These are phyloP conservation scores for Hoplodrina blanda DNA, from an alignment of 2,888 invertebrate species.

Conservation along the genomic window DNA sequence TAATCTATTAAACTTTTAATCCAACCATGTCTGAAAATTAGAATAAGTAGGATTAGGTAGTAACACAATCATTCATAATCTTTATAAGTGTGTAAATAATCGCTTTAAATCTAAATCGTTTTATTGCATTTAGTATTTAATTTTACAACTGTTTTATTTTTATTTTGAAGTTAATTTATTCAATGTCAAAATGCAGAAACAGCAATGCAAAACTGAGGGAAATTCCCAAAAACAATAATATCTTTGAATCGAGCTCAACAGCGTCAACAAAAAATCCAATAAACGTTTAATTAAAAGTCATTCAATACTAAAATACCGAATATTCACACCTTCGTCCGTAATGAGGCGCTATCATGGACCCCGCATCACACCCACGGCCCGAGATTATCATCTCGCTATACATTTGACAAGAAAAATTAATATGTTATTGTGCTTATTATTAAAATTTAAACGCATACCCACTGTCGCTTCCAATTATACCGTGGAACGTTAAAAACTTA, in stretches of 20 bases:
- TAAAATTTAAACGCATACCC: conserved; percentile 67
- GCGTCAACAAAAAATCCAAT: not conserved
- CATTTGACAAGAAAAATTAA: conserved; percentile 72
- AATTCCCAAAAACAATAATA: not conserved
- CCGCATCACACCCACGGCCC: conserved; percentile 59
- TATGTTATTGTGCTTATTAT: conserved; percentile 75
- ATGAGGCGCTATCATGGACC: conserved; percentile 51
- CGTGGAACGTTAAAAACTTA: conserved; percentile 58
- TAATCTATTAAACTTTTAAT: conserved; percentile 21
- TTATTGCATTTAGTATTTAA: not conserved
- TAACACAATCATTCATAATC: not conserved
- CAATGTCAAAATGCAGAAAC: not conserved
- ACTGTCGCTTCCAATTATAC: conserved; percentile 63
- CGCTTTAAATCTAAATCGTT: not conserved
- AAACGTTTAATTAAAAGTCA: conserved; percentile 26
- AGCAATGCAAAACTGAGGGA: too few relatives aligned
- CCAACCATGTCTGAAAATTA: conserved; percentile 1
- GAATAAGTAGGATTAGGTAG: conserved; percentile 12
- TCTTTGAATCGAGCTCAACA: not conserved
- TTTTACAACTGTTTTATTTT: not conserved
- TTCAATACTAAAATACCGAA: not conserved
- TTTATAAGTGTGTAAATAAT: conserved; percentile 1
- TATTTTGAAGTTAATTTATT: too few relatives aligned
- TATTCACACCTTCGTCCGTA: conserved; percentile 15
- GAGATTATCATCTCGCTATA: conserved; percentile 70